Percentiles rank a stretch among this genome's conserved stretches.
Conservation (phyloP, 92 coral and sea anemone species). For the Zoanthus sansibaricus region DNA sequence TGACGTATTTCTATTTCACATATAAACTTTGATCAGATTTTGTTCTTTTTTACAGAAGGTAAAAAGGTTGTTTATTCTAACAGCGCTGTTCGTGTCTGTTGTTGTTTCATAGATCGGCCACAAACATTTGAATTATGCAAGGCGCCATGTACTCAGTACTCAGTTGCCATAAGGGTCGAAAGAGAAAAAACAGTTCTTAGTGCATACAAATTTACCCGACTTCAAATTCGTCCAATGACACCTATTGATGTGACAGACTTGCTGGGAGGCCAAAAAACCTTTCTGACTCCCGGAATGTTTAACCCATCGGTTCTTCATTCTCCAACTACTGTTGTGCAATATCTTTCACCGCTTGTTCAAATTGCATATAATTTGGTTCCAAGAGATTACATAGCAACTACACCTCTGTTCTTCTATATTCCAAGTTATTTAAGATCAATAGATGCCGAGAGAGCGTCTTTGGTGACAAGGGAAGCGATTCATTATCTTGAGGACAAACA, state of each 20-base stretch:
- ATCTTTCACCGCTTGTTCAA: slow-evolving; percentile 26
- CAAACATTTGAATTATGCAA: not conserved
- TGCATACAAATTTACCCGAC: not conserved
- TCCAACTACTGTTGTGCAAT: slow-evolving; percentile 10
- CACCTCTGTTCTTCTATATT: slow-evolving; percentile 20
- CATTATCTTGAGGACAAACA: slow-evolving; percentile 21
- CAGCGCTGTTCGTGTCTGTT: not conserved
- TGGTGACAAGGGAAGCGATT: slow-evolving; percentile 1
- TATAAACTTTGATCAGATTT: too few species aligned
- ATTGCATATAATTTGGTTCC: slow-evolving; percentile 27
- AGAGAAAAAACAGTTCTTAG: slow-evolving; percentile 11
- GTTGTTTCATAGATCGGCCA: not conserved
- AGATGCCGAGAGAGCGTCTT: slow-evolving; percentile 15
- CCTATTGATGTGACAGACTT: slow-evolving; percentile 10
- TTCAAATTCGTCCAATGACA: not conserved
- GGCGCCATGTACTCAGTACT: slow-evolving; percentile 28
- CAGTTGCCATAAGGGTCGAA: slow-evolving; percentile 17
- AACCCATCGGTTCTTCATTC: slow-evolving; percentile 12
- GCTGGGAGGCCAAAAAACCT: not conserved
- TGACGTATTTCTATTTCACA: too few species aligned
- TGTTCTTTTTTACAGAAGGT: too few species aligned
- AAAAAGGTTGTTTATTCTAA: too few species aligned
- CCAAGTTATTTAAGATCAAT: slow-evolving; percentile 5
- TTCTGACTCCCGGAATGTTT: slow-evolving; percentile 22
- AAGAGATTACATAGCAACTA: not conserved